Evolutionary conservation across 1,140 invertebrate genomes (phyloP).

Genomic region (Brachionus calyciflorus): DNA sequence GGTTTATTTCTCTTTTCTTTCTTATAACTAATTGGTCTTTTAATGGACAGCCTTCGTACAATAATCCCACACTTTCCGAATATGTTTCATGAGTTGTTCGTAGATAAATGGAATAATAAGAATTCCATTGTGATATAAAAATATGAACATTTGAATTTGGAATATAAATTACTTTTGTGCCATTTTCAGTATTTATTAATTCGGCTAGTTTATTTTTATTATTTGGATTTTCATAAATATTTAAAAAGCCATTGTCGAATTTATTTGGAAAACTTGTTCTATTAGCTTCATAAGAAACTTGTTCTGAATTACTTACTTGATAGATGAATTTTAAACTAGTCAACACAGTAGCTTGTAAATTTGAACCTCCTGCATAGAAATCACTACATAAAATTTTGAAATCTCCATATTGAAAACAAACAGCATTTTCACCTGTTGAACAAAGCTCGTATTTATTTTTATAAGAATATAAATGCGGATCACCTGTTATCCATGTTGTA

Average conservation of each 20-base stretch:
- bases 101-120: not conserved
- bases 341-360: not conserved
- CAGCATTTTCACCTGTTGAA: not conserved
- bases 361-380: not conserved
- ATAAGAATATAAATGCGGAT: constrained; percentile 31
- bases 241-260: not conserved
- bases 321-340: too few species aligned
- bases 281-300: not conserved
- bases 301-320: not conserved
- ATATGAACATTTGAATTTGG: not conserved
- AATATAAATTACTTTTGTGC: not conserved
- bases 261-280: not conserved
- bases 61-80: not conserved
- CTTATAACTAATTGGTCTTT: not conserved
- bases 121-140: not conserved
- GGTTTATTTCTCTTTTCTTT: not conserved
- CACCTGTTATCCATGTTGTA: constrained; percentile 11
- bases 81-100: constrained; percentile 6
- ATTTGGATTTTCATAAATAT: not conserved
- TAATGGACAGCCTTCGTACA: not conserved
- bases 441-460: constrained; percentile 19
- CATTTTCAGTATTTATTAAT: not conserved
- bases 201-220: not conserved
- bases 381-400: not conserved
- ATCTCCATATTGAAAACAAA: not conserved